These are phyloP conservation scores for Tolmerus cingulatus DNA, from an alignment of 2,888 invertebrate genomes.

Conservation along the genomic window DNA sequence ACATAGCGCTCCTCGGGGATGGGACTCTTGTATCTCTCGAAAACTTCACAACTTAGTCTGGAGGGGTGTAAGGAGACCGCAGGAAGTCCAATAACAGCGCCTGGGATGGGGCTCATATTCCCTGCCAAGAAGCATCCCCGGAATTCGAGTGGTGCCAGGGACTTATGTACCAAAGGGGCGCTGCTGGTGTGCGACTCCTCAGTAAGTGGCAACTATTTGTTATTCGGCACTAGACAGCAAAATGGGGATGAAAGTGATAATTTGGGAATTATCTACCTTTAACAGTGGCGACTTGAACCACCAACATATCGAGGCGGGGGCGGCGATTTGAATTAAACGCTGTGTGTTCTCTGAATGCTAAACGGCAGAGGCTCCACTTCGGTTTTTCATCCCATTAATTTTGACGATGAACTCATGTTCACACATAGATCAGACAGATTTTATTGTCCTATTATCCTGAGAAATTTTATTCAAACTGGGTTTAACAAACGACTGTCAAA, in stretches of 20 bases:
- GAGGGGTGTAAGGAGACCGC: background rate
- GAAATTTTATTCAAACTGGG: background rate
- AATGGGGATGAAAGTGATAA: slow-evolving; percentile 22
- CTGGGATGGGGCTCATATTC: background rate
- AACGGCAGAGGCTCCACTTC: background rate
- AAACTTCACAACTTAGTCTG: slow-evolving; percentile 5
- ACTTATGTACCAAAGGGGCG: background rate
- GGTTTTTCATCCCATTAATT: background rate
- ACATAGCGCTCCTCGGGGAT: background rate
- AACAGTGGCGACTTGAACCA: slow-evolving; percentile 5
- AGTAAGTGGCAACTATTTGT: slow-evolving; percentile 26
- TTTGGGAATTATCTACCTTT: slow-evolving; percentile 27
- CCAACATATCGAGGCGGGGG: background rate
- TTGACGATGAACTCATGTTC: background rate
- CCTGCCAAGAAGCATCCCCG: background rate
- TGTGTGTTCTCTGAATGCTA: background rate
- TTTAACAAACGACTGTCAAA: background rate
- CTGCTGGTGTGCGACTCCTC: background rate
- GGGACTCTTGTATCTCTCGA: slow-evolving; percentile 1
- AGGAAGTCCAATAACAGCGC: slow-evolving; percentile 21
- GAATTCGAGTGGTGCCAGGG: background rate
- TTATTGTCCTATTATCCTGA: background rate
- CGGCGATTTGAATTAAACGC: background rate
- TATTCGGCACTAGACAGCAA: background rate
- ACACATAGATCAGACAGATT: background rate